Evolutionary conservation across 1,140 invertebrate species (phyloP).

Genomic region (Neodiprion fabricii): DNA sequence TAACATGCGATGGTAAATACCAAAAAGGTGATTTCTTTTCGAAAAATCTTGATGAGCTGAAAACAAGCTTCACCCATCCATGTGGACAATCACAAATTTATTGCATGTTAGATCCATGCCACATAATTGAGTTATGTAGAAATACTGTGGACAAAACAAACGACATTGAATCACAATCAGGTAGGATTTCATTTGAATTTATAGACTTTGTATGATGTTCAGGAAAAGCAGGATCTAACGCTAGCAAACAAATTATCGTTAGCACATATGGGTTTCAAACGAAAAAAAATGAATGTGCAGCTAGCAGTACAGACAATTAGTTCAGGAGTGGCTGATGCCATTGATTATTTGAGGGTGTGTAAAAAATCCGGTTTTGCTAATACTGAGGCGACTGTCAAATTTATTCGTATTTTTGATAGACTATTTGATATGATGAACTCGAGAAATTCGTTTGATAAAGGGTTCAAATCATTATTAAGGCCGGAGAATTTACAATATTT

Average conservation of each 20-base stretch:
- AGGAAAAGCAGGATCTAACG: slow-evolving; percentile 14
- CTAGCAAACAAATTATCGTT: slow-evolving; percentile 7
- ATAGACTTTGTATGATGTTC: slow-evolving; percentile 19
- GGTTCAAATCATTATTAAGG: slow-evolving; percentile 19
- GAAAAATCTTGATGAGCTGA: slow-evolving; percentile 23
- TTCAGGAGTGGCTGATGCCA: slow-evolving; percentile 24
- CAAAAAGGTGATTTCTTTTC: slow-evolving; percentile 25
- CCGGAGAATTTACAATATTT: slow-evolving; percentile 17
- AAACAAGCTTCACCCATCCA: slow-evolving; percentile 45
- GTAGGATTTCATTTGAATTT: slow-evolving; percentile 17
- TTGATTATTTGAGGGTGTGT: slow-evolving; percentile 17
- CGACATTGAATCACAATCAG: slow-evolving; percentile 24
- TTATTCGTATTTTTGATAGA: slow-evolving; percentile 24
- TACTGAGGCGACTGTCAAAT: slow-evolving; percentile 23
- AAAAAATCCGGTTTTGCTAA: slow-evolving; percentile 9
- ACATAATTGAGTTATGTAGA: slow-evolving; percentile 49
- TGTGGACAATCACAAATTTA: slow-evolving; percentile 33
- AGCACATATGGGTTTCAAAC: slow-evolving; percentile 18
- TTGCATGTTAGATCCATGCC: slow-evolving; percentile 47
- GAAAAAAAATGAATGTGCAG: slow-evolving; percentile 21
- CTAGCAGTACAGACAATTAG: slow-evolving; percentile 17
- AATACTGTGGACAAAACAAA: slow-evolving; percentile 40
- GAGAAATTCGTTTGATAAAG: slow-evolving; percentile 19
- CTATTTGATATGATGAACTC: slow-evolving; percentile 27
- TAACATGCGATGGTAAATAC: slow-evolving; percentile 28